A percentile compares a stretch with the other conserved stretches of the same genome.
These are phyloP conservation scores for Melanotaenia pygmaea DNA, from an alignment of 2,797 vertebrate genomes.

Conservation along the genomic window DNA sequence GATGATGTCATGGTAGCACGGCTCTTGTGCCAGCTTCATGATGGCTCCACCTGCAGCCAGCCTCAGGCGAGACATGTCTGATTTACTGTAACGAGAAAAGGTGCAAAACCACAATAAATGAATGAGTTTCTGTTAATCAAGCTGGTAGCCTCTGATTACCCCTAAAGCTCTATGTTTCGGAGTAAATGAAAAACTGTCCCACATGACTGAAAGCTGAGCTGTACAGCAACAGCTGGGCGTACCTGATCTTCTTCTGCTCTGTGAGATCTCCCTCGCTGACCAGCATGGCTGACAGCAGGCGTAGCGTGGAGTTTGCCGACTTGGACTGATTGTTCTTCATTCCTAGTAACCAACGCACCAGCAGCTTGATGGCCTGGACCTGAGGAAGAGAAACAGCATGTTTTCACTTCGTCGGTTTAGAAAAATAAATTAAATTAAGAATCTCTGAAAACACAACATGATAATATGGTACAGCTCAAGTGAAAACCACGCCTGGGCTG, in stretches of 20 bases:
- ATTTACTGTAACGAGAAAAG: constrained; percentile 86
- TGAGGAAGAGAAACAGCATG: constrained; percentile 57
- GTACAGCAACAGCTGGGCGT: background rate
- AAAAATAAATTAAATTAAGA: background rate
- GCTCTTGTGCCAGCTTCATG: constrained; percentile 98
- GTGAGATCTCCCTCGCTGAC: constrained; percentile 98
- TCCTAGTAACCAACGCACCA: constrained; percentile 97
- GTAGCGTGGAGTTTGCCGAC: constrained; percentile 96
- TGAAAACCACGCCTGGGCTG: background rate
- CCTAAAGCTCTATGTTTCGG: background rate
- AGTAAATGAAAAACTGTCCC: background rate
- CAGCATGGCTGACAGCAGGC: constrained; percentile 96
- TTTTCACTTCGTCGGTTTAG: background rate
- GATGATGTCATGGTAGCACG: constrained; percentile 99
- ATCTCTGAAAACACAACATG: background rate
- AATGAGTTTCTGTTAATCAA: background rate
- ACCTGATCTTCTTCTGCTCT: constrained; percentile 99
- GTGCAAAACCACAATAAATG: constrained; percentile 21
- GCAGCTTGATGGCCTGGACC: constrained; percentile 98
- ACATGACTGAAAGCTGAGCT: too few relatives aligned
- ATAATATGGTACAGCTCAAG: background rate
- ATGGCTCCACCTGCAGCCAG: constrained; percentile 97
- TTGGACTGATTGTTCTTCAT: constrained; percentile 99
- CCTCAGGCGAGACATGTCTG: constrained; percentile 98
- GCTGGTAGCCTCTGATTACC: background rate